A percentile compares a stretch with the other conserved stretches of the same genome.
Conservation (phyloP, 2,888 invertebrate species). For the Lagria hirta region DNA sequence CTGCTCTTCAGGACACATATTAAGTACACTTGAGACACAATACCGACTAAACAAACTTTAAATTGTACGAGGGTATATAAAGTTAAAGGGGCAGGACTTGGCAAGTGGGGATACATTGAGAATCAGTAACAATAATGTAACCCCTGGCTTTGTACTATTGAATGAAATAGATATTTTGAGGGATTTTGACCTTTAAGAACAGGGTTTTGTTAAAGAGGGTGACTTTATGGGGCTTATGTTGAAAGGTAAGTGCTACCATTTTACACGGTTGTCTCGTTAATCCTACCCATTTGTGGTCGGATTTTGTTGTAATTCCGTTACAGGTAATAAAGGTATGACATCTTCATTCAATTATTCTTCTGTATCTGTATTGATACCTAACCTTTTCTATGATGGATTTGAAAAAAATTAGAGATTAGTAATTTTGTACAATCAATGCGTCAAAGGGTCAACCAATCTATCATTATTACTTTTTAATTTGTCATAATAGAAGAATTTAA, state of each 20-base stretch:
- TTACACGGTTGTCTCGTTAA: slow-evolving; percentile 52
- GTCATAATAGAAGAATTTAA: too few species aligned
- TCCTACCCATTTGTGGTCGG: slow-evolving; percentile 46
- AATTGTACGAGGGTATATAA: slow-evolving; percentile 49
- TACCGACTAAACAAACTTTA: slow-evolving; percentile 49
- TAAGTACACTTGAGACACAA: slow-evolving; percentile 43
- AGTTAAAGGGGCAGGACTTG: slow-evolving; percentile 48
- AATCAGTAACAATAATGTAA: slow-evolving; percentile 50
- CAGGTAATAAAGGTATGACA: slow-evolving; percentile 19
- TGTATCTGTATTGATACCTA: too few species aligned
- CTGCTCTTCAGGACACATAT: too few species aligned
- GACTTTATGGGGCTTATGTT: slow-evolving; percentile 41
- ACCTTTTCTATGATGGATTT: too few species aligned
- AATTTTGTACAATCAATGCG: too few species aligned
- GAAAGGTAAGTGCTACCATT: slow-evolving; percentile 46
- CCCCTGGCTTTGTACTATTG: slow-evolving; percentile 48
- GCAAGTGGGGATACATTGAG: slow-evolving; percentile 48
- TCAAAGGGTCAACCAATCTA: too few species aligned
- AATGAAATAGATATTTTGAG: slow-evolving; percentile 49
- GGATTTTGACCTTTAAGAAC: slow-evolving; percentile 43
- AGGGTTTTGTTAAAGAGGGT: slow-evolving; percentile 30
- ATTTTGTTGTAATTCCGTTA: slow-evolving; percentile 39
- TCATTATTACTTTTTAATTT: too few species aligned
- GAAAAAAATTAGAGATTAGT: too few species aligned
- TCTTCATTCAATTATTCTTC: too few species aligned